Conservation (phyloP, 2,888 invertebrate species). For the Xylocampa areola region DNA sequence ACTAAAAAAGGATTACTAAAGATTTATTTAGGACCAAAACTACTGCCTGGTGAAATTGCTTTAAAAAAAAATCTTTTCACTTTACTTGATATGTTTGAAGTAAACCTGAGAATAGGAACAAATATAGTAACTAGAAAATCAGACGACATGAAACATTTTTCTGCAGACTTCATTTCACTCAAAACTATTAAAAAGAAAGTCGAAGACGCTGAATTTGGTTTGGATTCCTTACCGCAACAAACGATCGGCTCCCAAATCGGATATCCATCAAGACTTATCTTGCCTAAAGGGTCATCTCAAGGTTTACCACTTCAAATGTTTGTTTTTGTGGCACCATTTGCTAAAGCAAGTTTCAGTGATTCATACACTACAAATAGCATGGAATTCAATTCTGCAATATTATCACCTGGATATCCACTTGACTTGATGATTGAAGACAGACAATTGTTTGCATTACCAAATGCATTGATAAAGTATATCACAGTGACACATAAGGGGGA, state of each 20-base stretch:
- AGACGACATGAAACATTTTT: conserved; percentile 89
- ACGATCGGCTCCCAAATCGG: conserved; percentile 88
- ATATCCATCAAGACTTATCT: conserved; percentile 92
- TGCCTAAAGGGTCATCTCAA: conserved; percentile 92
- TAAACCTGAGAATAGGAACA: conserved; percentile 90
- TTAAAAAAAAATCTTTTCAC: conserved; percentile 89
- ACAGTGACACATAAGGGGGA: conserved; percentile 75
- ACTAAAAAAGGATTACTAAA: conserved; percentile 90
- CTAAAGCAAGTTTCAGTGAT: conserved; percentile 70
- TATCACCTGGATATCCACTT: conserved; percentile 92
- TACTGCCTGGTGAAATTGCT: conserved; percentile 88
- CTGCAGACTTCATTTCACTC: conserved; percentile 91
- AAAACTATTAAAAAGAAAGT: conserved; percentile 90
- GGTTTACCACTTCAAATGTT: conserved; percentile 92
- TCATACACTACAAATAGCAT: conserved; percentile 76
- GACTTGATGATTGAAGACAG: conserved; percentile 91
- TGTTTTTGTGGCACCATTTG: conserved; percentile 90
- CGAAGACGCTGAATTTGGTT: conserved; percentile 88
- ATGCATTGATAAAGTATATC: conserved; percentile 78
- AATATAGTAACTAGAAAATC: conserved; percentile 91
- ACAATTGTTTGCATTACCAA: conserved; percentile 77
- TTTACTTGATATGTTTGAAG: conserved; percentile 90
- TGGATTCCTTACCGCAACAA: conserved; percentile 86
- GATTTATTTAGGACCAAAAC: conserved; percentile 92
- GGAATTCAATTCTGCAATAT: conserved; percentile 78